phyloP scores from a whole-genome alignment of 2,888 invertebrate species.

The Dicyrtomina minuta region DNA sequence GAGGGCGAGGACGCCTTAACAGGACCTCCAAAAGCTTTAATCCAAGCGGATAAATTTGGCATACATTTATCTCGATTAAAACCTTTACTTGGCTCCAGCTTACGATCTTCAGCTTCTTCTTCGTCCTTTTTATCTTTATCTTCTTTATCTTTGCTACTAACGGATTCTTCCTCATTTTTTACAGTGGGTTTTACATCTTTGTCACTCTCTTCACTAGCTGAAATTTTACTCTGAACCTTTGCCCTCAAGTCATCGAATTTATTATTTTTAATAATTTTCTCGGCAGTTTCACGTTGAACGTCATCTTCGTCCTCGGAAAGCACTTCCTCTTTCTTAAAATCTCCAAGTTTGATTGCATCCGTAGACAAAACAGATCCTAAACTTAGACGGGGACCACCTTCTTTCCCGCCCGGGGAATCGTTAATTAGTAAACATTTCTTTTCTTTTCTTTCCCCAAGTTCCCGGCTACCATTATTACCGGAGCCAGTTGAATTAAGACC shows the following conservation, averaged over 20 bases:
- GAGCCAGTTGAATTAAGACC: neutral
- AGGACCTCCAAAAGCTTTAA: constrained; percentile 86
- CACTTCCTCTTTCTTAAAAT: constrained; percentile 38
- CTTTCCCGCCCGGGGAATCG: constrained; percentile 55
- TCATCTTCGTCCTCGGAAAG: constrained; percentile 43
- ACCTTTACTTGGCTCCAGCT: constrained; percentile 57
- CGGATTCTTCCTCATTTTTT: neutral
- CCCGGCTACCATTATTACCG: constrained; percentile 57
- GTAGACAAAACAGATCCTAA: constrained; percentile 79
- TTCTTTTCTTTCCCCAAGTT: constrained; percentile 56
- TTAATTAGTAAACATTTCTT: constrained; percentile 51
- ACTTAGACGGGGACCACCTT: constrained; percentile 76
- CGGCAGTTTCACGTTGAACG: neutral
- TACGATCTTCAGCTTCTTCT: constrained; percentile 55
- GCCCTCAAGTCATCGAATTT: constrained; percentile 33
- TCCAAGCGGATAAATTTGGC: constrained; percentile 87
- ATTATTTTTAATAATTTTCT: constrained; percentile 16
- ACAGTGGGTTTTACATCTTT: constrained; percentile 7
- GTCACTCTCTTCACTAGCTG: constrained; percentile 4
- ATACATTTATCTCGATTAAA: constrained; percentile 69
- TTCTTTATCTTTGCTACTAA: constrained; percentile 56
- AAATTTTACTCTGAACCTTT: constrained; percentile 26
- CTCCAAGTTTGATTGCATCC: constrained; percentile 61
- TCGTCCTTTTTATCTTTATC: constrained; percentile 58
- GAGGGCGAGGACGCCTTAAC: neutral